These are phyloP conservation scores for Hypsibius dujardini DNA, from an alignment of 1,140 invertebrate genomes.

Conservation along the genomic window DNA sequence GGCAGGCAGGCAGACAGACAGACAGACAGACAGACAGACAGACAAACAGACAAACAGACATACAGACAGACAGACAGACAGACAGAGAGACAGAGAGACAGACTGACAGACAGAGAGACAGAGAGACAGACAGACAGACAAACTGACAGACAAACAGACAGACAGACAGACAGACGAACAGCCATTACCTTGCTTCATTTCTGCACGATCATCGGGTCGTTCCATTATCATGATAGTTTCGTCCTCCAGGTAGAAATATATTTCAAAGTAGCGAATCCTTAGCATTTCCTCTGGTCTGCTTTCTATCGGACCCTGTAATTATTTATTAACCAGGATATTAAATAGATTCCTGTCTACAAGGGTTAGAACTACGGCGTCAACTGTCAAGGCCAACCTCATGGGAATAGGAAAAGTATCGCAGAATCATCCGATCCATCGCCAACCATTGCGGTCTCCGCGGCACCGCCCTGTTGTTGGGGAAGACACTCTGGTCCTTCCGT, in stretches of 20 bases:
- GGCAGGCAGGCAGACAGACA: no score
- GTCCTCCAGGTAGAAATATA: slow-evolving; percentile 69
- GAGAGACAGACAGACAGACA: no score
- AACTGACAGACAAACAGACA: no score
- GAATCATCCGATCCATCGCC: neutral
- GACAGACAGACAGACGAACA: no score
- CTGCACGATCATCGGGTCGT: slow-evolving; percentile 34
- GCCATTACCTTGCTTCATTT: slow-evolving; percentile 27
- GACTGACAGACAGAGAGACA: no score
- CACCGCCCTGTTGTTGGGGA: no score
- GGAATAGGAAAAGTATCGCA: neutral
- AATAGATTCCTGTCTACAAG: no score
- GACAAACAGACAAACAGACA: no score
- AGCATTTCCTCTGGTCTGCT: slow-evolving; percentile 53
- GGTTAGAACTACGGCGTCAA: neutral
- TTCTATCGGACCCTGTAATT: slow-evolving; percentile 58
- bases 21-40: no score
- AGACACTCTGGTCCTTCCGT: neutral
- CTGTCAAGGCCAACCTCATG: neutral
- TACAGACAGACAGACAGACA: no score
- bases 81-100: no score
- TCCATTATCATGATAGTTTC: slow-evolving; percentile 64
- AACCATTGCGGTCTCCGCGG: neutral
- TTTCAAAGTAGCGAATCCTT: slow-evolving; percentile 53
- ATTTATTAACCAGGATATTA: no score